These are phyloP conservation scores for Oreochromis tanganicae DNA, from an alignment of 2,113 vertebrate genomes.

Conservation along the genomic window DNA sequence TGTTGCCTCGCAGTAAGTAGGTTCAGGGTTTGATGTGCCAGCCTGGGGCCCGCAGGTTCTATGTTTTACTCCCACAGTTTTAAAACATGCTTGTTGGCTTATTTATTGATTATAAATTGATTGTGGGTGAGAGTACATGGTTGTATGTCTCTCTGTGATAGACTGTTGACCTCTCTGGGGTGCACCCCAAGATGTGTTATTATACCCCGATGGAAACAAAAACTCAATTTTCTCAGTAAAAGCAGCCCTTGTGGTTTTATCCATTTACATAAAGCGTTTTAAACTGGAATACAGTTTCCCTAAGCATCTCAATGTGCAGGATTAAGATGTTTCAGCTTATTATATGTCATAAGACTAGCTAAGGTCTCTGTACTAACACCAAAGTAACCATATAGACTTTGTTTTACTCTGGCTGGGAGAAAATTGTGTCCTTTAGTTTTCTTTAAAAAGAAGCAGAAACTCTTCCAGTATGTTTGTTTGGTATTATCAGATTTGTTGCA, in stretches of 20 bases:
- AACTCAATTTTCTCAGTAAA: background rate
- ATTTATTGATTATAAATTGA: background rate
- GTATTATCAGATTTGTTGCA: background rate
- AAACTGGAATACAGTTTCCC: background rate
- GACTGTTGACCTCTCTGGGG: accelerated
- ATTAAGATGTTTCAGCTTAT: constrained; percentile 2
- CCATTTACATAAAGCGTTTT: background rate
- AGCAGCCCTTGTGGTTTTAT: background rate
- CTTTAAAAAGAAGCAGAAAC: background rate
- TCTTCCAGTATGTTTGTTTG: background rate
- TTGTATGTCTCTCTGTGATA: background rate
- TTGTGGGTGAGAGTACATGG: background rate
- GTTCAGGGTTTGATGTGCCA: background rate
- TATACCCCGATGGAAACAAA: background rate
- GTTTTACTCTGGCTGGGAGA: background rate
- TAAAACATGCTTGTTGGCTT: background rate
- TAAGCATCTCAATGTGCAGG: background rate
- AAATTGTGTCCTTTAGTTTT: background rate
- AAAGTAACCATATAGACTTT: background rate
- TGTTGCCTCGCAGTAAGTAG: background rate
- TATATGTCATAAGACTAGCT: constrained; percentile 15
- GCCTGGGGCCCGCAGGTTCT: background rate
- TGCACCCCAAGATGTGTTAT: background rate
- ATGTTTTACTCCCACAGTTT: background rate
- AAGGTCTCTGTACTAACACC: background rate